Conservation (phyloP, 2,113 vertebrate species). For the Maccullochella peelii region DNA sequence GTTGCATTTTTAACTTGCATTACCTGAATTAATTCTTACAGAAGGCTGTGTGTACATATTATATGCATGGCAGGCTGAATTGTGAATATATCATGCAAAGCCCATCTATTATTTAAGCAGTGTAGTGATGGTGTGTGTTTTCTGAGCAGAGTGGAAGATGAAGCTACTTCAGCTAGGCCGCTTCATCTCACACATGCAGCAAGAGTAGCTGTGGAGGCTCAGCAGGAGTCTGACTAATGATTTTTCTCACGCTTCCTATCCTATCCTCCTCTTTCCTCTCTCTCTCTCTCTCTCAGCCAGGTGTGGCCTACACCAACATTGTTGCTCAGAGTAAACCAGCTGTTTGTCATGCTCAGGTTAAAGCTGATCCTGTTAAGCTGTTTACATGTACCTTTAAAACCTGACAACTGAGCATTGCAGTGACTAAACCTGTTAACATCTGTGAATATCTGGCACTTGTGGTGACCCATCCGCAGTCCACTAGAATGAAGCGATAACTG, state of each 20-base stretch:
- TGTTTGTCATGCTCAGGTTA: conserved; percentile 56
- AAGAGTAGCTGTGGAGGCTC: conserved; percentile 45
- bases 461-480: not conserved
- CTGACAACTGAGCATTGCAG: conserved; percentile 7
- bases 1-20: not conserved
- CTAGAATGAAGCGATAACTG: not conserved
- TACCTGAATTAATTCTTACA: not conserved
- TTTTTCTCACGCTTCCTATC: conserved; percentile 41
- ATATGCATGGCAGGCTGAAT: conserved; percentile 11
- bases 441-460: conserved; percentile 24
- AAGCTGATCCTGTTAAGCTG: conserved; percentile 64
- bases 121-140: conserved; percentile 45
- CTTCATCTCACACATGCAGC: conserved; percentile 59
- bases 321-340: conserved; percentile 44
- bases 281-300: conserved; percentile 36
- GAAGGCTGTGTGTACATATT: not conserved
- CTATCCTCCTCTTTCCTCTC: not conserved
- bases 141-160: conserved; percentile 39
- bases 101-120: conserved; percentile 64
- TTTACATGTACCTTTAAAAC: conserved; percentile 62
- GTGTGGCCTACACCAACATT: conserved; percentile 40
- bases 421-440: conserved; percentile 44
- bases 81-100: conserved; percentile 53
- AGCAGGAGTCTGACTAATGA: conserved; percentile 71
- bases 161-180: conserved; percentile 30